Evolutionary conservation across 2,113 vertebrate species (phyloP), one percentile per base, ranked within the genome.

Genomic region (Hippocampus guttulatus): DNA sequence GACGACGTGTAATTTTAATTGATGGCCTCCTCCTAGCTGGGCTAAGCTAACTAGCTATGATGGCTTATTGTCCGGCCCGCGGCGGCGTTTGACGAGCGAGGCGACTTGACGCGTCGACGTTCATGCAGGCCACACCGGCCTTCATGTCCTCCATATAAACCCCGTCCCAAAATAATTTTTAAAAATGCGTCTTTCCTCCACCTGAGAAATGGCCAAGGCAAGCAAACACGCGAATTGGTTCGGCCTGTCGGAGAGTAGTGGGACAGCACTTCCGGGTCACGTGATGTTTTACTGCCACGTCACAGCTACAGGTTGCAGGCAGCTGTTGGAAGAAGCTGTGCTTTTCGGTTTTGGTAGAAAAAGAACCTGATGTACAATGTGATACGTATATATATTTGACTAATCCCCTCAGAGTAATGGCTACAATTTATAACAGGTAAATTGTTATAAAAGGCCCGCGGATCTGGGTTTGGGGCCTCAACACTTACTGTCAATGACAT

Each of bases 1-100:
- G 41, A 15, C 63, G 40, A 25, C 41, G 16, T 47, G n/a, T 47
- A 47, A 27, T 65, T 33, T 25, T 25, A 23, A 25, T 47, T 15
- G 25, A 3, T 1, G 76, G 2, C 58, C 70, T 47, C 63, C 11
- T 47, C 62, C 5, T 55, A 68, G 79, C 74, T 2, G 55, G 30
- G 76, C 81, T 83, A 80, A 79, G 87, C 87, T 90, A 90, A 78
- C 64, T 64, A 65, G 77, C 73, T 15, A 61, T 23, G 14, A 18
- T 12, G 21, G 9, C n/a, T 21, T 64, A 43, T 11, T 51, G 21
- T 2, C 40, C 15, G 12, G 0, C 33, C 61, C 3, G 12, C 55
- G 16, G n/a, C 2, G 63, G 21, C 41, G 40, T 64, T 64, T 25
- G n/a, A 47, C 64, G 11, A 25, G n/a, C 6, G 14, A 47, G 64